Percentiles rank a stretch among this genome's conserved stretches.
These are phyloP conservation scores for Zaprionus inermis DNA, from an alignment of 1,140 invertebrate genomes.

Conservation along the genomic window DNA sequence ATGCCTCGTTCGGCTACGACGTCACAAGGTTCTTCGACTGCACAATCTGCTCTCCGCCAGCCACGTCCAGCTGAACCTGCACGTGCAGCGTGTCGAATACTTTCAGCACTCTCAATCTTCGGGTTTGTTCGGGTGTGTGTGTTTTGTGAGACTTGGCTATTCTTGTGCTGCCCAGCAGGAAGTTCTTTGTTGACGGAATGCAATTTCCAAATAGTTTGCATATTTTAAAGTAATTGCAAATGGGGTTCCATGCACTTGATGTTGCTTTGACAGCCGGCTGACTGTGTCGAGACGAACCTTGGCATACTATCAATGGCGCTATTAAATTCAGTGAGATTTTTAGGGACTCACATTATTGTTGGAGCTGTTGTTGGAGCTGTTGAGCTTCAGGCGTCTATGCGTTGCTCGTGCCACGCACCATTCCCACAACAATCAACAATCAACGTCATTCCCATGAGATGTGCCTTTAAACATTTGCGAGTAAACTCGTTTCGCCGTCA, in stretches of 20 bases:
- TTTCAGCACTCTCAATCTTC: background rate
- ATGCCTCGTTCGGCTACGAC: background rate
- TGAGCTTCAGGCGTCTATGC: background rate
- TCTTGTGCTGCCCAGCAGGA: slow-evolving; percentile 22
- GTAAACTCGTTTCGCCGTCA: slow-evolving; percentile 54
- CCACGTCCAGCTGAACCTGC: background rate
- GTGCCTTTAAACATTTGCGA: slow-evolving; percentile 41
- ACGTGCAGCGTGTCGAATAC: background rate
- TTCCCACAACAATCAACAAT: slow-evolving; percentile 48
- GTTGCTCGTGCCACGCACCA: slow-evolving; percentile 4
- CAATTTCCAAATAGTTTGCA: slow-evolving; percentile 72
- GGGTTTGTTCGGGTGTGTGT: background rate
- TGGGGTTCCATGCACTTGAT: slow-evolving; percentile 38
- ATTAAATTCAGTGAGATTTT: slow-evolving; percentile 4
- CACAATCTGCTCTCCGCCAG: background rate
- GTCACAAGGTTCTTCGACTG: background rate
- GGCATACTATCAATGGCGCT: slow-evolving; percentile 24
- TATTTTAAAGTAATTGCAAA: slow-evolving; percentile 72
- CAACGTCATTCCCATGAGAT: slow-evolving; percentile 58
- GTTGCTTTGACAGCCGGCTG: slow-evolving; percentile 15
- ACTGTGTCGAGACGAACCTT: background rate
- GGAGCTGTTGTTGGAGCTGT: slow-evolving; percentile 1
- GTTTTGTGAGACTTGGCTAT: slow-evolving; percentile 9
- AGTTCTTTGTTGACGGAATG: slow-evolving; percentile 59
- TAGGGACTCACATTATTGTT: background rate